These are phyloP conservation scores for Cariama cristata DNA, from an alignment of 2,113 vertebrate genomes.

Conservation along the genomic window DNA sequence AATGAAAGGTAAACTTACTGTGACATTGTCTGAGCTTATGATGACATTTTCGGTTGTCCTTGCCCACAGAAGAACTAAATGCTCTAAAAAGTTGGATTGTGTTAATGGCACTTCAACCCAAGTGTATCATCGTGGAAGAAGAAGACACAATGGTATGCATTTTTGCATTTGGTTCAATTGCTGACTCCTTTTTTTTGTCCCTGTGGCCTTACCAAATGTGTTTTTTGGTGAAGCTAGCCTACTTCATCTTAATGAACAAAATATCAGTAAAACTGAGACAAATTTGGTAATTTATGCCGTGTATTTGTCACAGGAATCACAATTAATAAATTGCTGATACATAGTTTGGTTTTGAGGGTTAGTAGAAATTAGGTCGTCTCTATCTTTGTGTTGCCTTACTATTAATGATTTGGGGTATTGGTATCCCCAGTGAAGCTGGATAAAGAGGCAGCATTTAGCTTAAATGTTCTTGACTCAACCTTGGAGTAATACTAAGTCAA, in stretches of 20 bases:
- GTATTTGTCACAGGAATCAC: neutral
- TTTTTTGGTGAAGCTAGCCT: neutral
- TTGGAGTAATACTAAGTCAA: neutral
- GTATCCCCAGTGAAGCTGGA: neutral
- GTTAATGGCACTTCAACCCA: neutral
- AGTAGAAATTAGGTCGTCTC: neutral
- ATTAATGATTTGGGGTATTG: neutral
- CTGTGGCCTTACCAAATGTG: neutral
- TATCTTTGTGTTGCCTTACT: neutral
- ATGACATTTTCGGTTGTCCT: neutral
- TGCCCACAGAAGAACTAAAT: neutral
- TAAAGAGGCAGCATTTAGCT: neutral
- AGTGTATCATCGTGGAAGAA: neutral
- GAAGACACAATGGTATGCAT: neutral
- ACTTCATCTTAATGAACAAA: neutral
- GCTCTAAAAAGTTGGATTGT: neutral
- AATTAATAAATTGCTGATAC: neutral
- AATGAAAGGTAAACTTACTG: neutral
- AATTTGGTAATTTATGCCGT: neutral
- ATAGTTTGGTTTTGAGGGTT: neutral
- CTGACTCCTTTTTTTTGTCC: neutral
- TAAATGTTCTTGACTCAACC: neutral
- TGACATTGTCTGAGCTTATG: neutral
- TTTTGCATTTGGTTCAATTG: neutral
- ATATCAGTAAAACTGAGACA: neutral